These are phyloP conservation scores for Belgica antarctica DNA, from an alignment of 2,888 invertebrate species.

Conservation along the genomic window DNA sequence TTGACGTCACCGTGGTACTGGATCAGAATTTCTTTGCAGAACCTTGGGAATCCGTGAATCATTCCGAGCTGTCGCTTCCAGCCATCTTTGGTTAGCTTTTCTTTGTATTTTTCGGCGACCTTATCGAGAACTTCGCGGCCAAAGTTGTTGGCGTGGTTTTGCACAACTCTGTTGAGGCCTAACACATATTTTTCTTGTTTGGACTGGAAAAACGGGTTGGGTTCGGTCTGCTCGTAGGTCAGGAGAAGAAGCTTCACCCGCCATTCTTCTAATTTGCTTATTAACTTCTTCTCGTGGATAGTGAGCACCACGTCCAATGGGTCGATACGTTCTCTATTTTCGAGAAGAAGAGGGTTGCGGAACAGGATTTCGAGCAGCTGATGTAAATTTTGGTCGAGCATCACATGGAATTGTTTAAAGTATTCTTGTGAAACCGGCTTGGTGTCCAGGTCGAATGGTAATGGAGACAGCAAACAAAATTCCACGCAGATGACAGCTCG, in stretches of 20 bases:
- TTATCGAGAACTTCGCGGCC: background rate
- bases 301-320: too few relatives aligned
- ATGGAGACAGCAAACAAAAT: background rate
- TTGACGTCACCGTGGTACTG: background rate
- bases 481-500: too few relatives aligned
- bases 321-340: background rate
- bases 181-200: background rate
- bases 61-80: constrained; percentile 23
- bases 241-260: background rate
- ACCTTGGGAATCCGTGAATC: constrained; percentile 26
- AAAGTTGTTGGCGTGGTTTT: background rate
- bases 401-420: constrained; percentile 14
- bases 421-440: background rate
- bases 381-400: background rate
- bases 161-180: background rate
- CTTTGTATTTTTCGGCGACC: background rate
- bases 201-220: background rate
- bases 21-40: background rate
- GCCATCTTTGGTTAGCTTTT: background rate
- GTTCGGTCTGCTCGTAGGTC: background rate
- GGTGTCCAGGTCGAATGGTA: background rate
- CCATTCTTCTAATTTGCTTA: too few relatives aligned
- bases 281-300: too few relatives aligned
- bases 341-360: constrained; percentile 1
- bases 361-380: constrained; percentile 11